These are phyloP conservation scores for Lissonota sp. DNA, from an alignment of 2,888 invertebrate species.

Conservation along the genomic window DNA sequence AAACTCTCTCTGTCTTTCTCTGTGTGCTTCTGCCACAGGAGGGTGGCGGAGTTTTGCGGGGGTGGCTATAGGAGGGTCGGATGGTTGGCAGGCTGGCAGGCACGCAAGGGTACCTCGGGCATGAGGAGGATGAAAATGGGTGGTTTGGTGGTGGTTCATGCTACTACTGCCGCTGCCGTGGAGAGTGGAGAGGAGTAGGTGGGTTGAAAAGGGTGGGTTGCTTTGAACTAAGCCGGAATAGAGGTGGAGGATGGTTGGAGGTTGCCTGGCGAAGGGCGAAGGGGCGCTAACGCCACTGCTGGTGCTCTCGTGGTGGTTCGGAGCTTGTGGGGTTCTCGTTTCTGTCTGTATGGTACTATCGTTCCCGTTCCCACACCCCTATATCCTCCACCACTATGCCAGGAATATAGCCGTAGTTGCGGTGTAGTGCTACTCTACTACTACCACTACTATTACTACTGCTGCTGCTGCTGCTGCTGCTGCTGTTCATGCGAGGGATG, in stretches of 20 bases:
- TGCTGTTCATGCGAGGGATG: constrained; percentile 59
- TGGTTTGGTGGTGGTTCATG: constrained; percentile 59
- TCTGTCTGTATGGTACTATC: constrained; percentile 60
- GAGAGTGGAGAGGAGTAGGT: constrained; percentile 70
- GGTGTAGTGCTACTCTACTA: constrained; percentile 55
- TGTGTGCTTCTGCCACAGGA: constrained; percentile 53
- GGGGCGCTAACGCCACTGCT: constrained; percentile 66
- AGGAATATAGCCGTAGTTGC: constrained; percentile 56
- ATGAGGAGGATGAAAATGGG: constrained; percentile 71
- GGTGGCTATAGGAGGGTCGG: constrained; percentile 62
- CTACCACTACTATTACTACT: constrained; percentile 4
- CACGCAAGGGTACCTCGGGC: constrained; percentile 78
- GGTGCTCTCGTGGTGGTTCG: constrained; percentile 58
- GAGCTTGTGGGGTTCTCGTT: constrained; percentile 61
- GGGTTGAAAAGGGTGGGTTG: constrained; percentile 75
- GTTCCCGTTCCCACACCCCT: constrained; percentile 61
- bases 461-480: constrained; percentile 58
- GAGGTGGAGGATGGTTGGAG: constrained; percentile 78
- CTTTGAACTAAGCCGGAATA: constrained; percentile 83
- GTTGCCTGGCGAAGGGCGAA: constrained; percentile 77
- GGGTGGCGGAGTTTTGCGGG: constrained; percentile 55
- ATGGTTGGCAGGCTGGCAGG: constrained; percentile 80
- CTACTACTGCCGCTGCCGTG: constrained; percentile 43
- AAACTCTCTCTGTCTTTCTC: constrained; percentile 33
- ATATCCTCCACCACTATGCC: constrained; percentile 50